phyloP scores from a whole-genome alignment of 1,140 invertebrate genomes.

The Berghia stephanieae region DNA sequence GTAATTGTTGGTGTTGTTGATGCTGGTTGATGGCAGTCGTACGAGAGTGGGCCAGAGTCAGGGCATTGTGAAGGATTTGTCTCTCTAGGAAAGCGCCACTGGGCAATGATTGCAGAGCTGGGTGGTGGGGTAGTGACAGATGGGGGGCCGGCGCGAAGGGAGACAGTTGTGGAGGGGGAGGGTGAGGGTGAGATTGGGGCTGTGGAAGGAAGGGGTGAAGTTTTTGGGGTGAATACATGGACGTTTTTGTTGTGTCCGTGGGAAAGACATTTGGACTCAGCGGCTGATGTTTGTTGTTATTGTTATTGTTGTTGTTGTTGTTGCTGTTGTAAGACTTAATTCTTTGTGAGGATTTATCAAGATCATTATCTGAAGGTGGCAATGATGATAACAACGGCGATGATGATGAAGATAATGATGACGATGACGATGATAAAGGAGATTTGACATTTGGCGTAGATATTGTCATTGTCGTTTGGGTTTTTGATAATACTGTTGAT shows the following conservation, averaged over 20 bases:
- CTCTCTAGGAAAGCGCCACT: too few relatives aligned
- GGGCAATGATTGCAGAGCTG: too few relatives aligned
- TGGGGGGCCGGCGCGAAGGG: too few relatives aligned
- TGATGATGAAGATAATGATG: background rate
- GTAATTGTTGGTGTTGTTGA: too few relatives aligned
- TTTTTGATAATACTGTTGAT: background rate
- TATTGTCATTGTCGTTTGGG: too few relatives aligned
- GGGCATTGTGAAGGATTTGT: too few relatives aligned
- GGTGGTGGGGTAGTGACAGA: too few relatives aligned
- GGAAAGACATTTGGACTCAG: too few relatives aligned
- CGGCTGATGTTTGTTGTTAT: too few relatives aligned
- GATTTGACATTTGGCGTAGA: too few relatives aligned
- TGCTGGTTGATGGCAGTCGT: too few relatives aligned
- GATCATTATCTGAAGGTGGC: background rate
- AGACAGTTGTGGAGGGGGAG: background rate
- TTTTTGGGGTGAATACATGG: background rate
- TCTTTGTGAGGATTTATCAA: background rate
- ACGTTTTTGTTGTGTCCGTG: background rate
- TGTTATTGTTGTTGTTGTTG: background rate
- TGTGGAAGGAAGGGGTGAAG: background rate
- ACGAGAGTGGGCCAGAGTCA: too few relatives aligned
- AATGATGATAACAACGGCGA: background rate
- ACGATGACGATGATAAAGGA: background rate
- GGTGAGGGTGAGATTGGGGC: background rate
- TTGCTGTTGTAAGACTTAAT: background rate